Base-by-base conservation (phyloP, 2,113 vertebrate genomes). In the Manacus vitellinus region DNA sequence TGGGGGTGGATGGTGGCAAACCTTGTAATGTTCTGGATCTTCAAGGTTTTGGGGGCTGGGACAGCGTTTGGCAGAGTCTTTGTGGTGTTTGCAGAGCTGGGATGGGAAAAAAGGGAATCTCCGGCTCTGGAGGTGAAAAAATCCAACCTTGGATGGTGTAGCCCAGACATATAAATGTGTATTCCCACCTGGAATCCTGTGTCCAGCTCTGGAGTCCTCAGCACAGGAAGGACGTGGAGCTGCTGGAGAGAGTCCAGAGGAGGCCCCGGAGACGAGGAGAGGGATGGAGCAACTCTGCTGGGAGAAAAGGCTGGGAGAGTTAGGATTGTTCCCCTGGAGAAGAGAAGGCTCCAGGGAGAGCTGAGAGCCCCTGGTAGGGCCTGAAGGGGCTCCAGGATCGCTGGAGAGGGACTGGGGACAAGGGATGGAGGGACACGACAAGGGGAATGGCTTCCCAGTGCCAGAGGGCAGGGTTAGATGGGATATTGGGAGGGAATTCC, bases 101-200 rank as follows among this genome's bases (percentile, higher is more conserved):
- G 30, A 12, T 23, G 46, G 51, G 25, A 51, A 37, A 65, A 74
- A 54, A 41, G 33, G 23, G 55, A 44, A 52, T 22, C 9, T 1
- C 22, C 37, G 47, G 22, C n/a, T 31, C 24, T 7, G 8, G n/a
- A 74, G 41, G 37, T 6, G 5, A 27, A 62, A 30, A 14, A 52
- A 8, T 4, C 14, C 5, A 4, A 20, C 8, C 4, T 0, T 4
- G 23, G 56, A 13, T 8, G 27, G 31, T 24, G 54, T 18, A 63
- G n/a, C 33, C 35, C 37, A 4, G 14, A 25, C 9, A 14, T 8
- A 2, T 10, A n/a, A 12, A 35, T 14, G 0, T 9, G 6, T 1
- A 27, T 24, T 35, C 44, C 66, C 66, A 47, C 44, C 44, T 47
- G 66, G 31, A 67, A 12, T 25, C 21, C n/a, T 24, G 41, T 23